Base-by-base conservation (phyloP, 2,888 invertebrate species). In the Seira sanloemensis region DNA sequence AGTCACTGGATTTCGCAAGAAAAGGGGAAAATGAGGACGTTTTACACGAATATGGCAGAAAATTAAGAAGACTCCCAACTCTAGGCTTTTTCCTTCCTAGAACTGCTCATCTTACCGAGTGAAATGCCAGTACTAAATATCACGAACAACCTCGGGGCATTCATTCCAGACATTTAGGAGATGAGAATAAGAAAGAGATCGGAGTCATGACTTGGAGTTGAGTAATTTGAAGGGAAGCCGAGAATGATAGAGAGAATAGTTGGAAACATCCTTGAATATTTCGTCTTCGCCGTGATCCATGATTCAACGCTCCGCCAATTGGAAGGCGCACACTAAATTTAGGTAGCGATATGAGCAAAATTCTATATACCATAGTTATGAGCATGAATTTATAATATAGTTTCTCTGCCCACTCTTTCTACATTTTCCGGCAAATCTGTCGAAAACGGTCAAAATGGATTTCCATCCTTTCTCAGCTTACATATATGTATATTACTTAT, bases 161-260 rank as follows among this genome's bases (percentile, higher is more conserved):
- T 71, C 76, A 76, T 76, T 81, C 71, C 81, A 81, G 71, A 76
- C 65, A 76, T 62, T 81, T 62, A 75, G 71, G 71, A 81, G 76
- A 26, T 80, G 50, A 65, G 75, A 24, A 19, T 16, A 62, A 58
- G 1, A 46, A 68, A 37, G 37, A 37, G 37, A 37, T 37, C 12
- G 37, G 37, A n/a, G 7, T 37, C 37, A 37, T 37, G 37, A 9
- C 37, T 37, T 37, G 37, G 37, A 37, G n/a, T n/a, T n/a, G n/a
- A n/a, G n/a, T n/a, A n/a, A n/a, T n/a, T n/a, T n/a, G n/a, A n/a
- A n/a, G n/a, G n/a, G n/a, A n/a, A n/a, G n/a, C n/a, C n/a, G n/a
- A n/a, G n/a, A n/a, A n/a, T 37, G 12, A 37, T 37, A 5, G 5
- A 37, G 12, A 37, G 37, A 37, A 37, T 37, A 12, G 37, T 9